Conservation (phyloP, 2,797 vertebrate species). For the Streptopelia turtur region DNA sequence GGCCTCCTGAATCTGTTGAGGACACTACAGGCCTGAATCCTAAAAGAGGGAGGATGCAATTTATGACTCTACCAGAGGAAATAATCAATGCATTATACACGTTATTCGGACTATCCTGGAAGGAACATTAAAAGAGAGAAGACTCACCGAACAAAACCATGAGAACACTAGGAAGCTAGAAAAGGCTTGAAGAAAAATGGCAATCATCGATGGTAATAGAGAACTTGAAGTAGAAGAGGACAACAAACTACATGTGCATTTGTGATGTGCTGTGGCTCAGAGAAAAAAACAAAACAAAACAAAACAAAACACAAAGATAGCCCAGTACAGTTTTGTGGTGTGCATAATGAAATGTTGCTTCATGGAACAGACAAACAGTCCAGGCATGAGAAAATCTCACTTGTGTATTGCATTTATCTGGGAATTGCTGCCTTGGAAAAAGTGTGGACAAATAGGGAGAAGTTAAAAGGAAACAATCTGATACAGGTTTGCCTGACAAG, state of each 20-base stretch:
- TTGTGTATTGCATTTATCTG: not conserved
- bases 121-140: not conserved
- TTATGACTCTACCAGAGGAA: not conserved
- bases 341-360: not conserved
- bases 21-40: not conserved
- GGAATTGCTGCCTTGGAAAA: not conserved
- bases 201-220: accelerated
- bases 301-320: not conserved
- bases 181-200: not conserved
- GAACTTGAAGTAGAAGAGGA: not conserved
- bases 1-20: not conserved
- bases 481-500: not conserved
- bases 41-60: not conserved
- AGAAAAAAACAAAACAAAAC: not conserved
- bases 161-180: not conserved
- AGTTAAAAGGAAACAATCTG: not conserved
- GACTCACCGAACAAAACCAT: not conserved
- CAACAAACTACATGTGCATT: not conserved
- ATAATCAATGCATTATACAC: not conserved
- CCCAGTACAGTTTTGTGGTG: not conserved
- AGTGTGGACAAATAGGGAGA: not conserved
- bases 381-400: accelerated
- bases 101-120: not conserved
- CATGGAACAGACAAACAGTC: not conserved
- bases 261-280: not conserved